Evolutionary conservation across 1,140 invertebrate genomes (phyloP), one percentile per base, ranked within the genome.

Genomic region (Orchesella cincta): DNA sequence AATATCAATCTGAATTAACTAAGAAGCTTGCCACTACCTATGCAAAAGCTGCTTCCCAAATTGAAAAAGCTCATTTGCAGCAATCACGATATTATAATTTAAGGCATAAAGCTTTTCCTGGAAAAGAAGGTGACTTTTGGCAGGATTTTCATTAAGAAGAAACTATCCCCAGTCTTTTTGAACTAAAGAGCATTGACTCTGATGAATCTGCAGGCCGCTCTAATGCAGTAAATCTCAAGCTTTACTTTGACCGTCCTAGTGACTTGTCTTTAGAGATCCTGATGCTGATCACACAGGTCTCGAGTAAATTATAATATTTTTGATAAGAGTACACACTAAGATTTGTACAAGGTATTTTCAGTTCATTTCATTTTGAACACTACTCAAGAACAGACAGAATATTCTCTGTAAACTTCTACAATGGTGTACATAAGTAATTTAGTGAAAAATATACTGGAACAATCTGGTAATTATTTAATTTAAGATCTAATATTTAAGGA

Each of bases 1-100:
- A 3, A 67, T 67, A 67, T 23, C 62, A 67, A 31, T 67, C 62
- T 12, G 62, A 67, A 67, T n/a, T 67, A 8, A 29, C 29, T 12
- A 67, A 33, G 62, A 67, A 33, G n/a, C 31, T 67, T 8, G 62
- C 62, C 12, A 67, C 8, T 31, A 33, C 31, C 2, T 67, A 67
- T 33, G 5, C 8, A 14, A 67, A 67, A n/a, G 62, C 62, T 12
- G 33, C 33, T 31, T 12, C 29, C 29, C 8, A 23, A 2, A 67
- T 67, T 8, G 62, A 67, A 33, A 67, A 67, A 33, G 26, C 62
- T 31, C 62, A 67, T 1, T 26, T 12, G n/a, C 3, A 5, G 8
- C 62, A 67, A 33, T 12, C 28, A 3, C 62, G n/a, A 31, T 67
- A 67, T 33, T 67, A 67, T 33, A 67, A 67, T 67, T 18, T 5